These are phyloP conservation scores for Phasianus colchicus DNA, from an alignment of 2,113 vertebrate genomes.

Conservation along the genomic window DNA sequence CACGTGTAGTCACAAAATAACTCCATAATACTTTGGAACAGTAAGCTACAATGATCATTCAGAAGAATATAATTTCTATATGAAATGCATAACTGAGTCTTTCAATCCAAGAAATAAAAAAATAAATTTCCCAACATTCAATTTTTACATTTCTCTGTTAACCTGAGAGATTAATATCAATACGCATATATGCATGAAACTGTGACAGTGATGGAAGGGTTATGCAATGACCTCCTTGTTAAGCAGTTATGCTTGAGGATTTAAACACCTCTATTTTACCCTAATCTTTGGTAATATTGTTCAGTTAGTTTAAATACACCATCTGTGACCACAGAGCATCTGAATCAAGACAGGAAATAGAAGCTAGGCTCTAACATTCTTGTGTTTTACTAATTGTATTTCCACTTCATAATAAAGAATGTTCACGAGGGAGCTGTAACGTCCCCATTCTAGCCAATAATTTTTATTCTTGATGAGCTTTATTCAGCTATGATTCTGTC, in stretches of 20 bases:
- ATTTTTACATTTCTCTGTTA: not conserved
- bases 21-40: not conserved
- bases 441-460: slow-evolving; percentile 13
- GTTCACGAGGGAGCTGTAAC: slow-evolving; percentile 29
- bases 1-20: not conserved
- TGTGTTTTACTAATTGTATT: slow-evolving; percentile 54
- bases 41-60: not conserved
- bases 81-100: not conserved
- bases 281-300: not conserved
- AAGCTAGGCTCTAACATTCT: not conserved
- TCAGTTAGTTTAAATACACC: not conserved
- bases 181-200: not conserved
- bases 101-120: not conserved
- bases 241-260: not conserved
- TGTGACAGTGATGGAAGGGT: not conserved
- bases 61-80: not conserved
- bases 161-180: not conserved
- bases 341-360: not conserved
- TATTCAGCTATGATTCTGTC: slow-evolving; percentile 47
- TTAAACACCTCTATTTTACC: not conserved
- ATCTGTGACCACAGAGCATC: not conserved
- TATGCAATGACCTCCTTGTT: not conserved
- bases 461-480: slow-evolving; percentile 59
- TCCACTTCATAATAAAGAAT: slow-evolving; percentile 36
- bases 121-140: not conserved